Percentiles rank a stretch among this genome's conserved stretches.
phyloP scores from a whole-genome alignment of 2,888 invertebrate species.

The Dryobota labecula region DNA sequence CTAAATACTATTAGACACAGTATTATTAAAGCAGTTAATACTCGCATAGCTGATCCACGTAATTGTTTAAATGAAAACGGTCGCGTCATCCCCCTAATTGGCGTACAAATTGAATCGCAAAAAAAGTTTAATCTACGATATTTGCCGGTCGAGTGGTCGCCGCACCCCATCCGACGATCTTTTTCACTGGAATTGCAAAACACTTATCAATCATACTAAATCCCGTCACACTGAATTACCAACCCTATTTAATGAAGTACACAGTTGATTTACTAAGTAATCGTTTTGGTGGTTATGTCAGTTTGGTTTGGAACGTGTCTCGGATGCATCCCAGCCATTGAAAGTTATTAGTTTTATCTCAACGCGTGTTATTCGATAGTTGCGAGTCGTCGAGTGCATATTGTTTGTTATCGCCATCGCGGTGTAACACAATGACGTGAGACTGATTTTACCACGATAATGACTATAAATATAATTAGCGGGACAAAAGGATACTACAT shows the following conservation, averaged over 20 bases:
- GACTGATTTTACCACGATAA: slow-evolving; percentile 41
- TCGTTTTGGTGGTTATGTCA: not conserved
- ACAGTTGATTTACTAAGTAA: not conserved
- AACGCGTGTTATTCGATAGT: slow-evolving; percentile 60
- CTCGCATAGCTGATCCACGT: slow-evolving; percentile 42
- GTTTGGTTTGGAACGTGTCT: slow-evolving; percentile 1
- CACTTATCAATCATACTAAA: slow-evolving; percentile 8
- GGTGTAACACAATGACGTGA: slow-evolving; percentile 50
- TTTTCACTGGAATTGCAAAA: slow-evolving; percentile 42
- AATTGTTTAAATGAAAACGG: slow-evolving; percentile 60
- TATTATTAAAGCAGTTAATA: slow-evolving; percentile 30
- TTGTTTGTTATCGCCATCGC: slow-evolving; percentile 53
- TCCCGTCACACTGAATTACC: not conserved
- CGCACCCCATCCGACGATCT: slow-evolving; percentile 57
- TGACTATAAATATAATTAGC: slow-evolving; percentile 43
- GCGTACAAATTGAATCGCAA: slow-evolving; percentile 69
- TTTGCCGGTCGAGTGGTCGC: slow-evolving; percentile 60
- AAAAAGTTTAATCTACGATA: slow-evolving; percentile 67
- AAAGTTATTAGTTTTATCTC: slow-evolving; percentile 61
- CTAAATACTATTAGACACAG: slow-evolving; percentile 23
- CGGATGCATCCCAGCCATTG: slow-evolving; percentile 48
- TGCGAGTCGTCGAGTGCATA: slow-evolving; percentile 33
- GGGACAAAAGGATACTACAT: slow-evolving; percentile 24
- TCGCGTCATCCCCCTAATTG: slow-evolving; percentile 68
- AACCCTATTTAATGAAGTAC: accelerated